Conservation (phyloP, 2,888 invertebrate species). For the Vanessa cardui region DNA sequence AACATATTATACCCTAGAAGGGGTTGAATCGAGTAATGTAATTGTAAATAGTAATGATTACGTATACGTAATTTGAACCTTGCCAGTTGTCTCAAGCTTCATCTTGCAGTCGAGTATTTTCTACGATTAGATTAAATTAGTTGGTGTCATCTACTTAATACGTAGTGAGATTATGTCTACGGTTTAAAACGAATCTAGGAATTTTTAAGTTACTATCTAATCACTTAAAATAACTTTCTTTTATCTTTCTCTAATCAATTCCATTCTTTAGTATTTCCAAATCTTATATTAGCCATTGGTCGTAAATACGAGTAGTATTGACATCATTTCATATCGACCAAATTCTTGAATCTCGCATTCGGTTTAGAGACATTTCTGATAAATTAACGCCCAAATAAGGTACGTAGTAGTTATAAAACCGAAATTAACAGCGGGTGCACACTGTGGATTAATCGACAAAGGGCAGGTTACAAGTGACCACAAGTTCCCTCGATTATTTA, state of each 20-base stretch:
- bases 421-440: constrained; percentile 5
- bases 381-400: constrained; percentile 29
- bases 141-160: constrained; percentile 43
- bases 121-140: constrained; percentile 37
- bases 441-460: background rate
- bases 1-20: constrained; percentile 35
- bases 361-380: constrained; percentile 24
- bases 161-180: constrained; percentile 31
- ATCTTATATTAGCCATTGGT: constrained; percentile 7
- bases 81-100: constrained; percentile 37
- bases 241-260: constrained; percentile 61
- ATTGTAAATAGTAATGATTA: constrained; percentile 44
- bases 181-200: constrained; percentile 39
- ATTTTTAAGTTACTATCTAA: constrained; percentile 44
- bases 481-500: background rate
- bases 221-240: constrained; percentile 41
- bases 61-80: constrained; percentile 63
- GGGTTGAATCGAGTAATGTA: constrained; percentile 29
- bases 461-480: background rate
- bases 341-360: constrained; percentile 14
- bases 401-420: constrained; percentile 16
- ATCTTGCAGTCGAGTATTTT: constrained; percentile 33
- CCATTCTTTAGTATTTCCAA: constrained; percentile 49
- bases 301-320: constrained; percentile 21
- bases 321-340: constrained; percentile 4